Conservation (phyloP, 2,888 invertebrate species). For the Xestia sexstrigata region DNA sequence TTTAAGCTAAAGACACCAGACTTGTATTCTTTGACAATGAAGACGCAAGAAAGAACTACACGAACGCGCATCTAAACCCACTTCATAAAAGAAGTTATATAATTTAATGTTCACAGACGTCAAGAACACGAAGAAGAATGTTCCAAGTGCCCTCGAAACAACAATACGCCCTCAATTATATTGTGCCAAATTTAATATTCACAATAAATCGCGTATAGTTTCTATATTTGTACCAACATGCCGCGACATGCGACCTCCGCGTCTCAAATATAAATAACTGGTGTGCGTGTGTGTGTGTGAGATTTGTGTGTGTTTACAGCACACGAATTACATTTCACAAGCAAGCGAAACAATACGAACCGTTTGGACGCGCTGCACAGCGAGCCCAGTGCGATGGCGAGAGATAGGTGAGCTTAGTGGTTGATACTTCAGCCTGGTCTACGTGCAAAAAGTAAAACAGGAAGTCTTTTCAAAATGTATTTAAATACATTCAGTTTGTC, state of each 20-base stretch:
- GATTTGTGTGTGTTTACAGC: constrained; percentile 80
- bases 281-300: constrained; percentile 72
- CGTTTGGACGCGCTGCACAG: constrained; percentile 69
- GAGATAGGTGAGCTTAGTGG: constrained; percentile 20
- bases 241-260: constrained; percentile 82
- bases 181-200: constrained; percentile 69
- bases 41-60: background rate
- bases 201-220: constrained; percentile 69
- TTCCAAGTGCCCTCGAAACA: constrained; percentile 22
- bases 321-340: constrained; percentile 84
- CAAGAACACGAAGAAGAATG: constrained; percentile 45
- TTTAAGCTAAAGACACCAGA: background rate
- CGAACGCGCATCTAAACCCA: background rate
- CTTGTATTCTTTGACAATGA: background rate
- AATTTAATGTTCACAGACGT: constrained; percentile 24
- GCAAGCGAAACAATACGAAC: constrained; percentile 85
- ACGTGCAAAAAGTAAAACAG: background rate
- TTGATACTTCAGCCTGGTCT: background rate
- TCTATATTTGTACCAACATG: constrained; percentile 77
- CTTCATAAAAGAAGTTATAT: constrained; percentile 15
- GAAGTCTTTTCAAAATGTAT: background rate
- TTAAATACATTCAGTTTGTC: background rate
- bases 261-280: constrained; percentile 83
- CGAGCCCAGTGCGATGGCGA: constrained; percentile 58
- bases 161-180: constrained; percentile 62